Conservation (phyloP, 2,888 invertebrate species). For the Melangyna quadrimaculata region DNA sequence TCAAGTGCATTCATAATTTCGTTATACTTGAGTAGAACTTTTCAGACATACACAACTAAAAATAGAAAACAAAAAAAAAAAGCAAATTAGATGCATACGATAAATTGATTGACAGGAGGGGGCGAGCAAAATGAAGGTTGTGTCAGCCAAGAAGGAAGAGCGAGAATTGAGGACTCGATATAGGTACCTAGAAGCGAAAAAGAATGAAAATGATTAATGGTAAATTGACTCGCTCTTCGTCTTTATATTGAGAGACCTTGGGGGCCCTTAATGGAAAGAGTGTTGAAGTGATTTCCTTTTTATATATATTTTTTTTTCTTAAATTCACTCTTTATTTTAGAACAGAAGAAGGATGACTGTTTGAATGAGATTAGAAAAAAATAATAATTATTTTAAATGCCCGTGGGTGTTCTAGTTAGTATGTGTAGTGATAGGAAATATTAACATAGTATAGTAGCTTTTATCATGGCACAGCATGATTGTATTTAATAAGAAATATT, state of each 20-base stretch:
- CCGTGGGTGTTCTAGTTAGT: background rate
- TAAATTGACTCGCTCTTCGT: background rate
- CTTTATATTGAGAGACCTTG: slow-evolving; percentile 1
- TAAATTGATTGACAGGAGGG: slow-evolving; percentile 37
- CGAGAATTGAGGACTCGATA: background rate
- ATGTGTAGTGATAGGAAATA: background rate
- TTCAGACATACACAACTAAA: slow-evolving; percentile 35
- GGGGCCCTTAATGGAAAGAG: background rate
- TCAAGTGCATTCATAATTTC: slow-evolving; percentile 63
- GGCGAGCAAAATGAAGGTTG: background rate
- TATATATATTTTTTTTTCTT: background rate
- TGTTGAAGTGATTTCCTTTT: background rate
- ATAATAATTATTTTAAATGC: background rate
- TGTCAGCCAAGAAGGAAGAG: background rate
- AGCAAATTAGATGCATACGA: slow-evolving; percentile 9
- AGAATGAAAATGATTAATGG: slow-evolving; percentile 17
- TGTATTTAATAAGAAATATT: background rate
- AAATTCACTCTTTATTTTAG: background rate
- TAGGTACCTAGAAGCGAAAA: background rate
- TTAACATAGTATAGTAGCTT: background rate
- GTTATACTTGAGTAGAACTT: slow-evolving; percentile 53
- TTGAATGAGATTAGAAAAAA: slow-evolving; percentile 18
- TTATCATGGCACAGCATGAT: background rate
- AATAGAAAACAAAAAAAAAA: background rate
- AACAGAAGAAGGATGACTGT: background rate